Evolutionary conservation across 2,113 vertebrate species (phyloP).

Genomic region (Plecturocebus donacophilus): DNA sequence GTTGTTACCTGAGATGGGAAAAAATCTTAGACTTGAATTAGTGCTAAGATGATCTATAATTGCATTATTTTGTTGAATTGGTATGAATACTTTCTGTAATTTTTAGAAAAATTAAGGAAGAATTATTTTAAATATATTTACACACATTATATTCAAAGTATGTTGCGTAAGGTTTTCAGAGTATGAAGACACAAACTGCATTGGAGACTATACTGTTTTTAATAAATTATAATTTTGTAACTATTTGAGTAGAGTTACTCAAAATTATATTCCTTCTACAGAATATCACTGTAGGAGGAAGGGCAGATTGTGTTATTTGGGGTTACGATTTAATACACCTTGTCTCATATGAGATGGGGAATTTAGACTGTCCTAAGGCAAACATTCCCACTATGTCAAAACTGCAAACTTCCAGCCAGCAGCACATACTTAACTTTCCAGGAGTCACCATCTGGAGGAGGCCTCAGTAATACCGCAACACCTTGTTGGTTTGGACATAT

Average conservation of each 20-base stretch:
- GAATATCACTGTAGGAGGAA: neutral
- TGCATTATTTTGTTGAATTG: conserved; percentile 12
- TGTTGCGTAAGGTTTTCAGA: neutral
- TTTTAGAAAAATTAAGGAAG: neutral
- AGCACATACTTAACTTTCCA: neutral
- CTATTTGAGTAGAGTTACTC: neutral
- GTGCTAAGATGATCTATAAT: neutral
- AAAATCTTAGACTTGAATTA: neutral
- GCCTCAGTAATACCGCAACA: neutral
- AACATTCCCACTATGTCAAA: neutral
- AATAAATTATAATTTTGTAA: neutral
- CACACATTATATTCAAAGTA: neutral
- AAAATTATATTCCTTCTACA: neutral
- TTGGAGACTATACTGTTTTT: neutral
- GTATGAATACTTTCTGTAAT: neutral
- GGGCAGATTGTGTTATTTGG: neutral
- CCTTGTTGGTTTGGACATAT: neutral
- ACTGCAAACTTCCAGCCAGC: neutral
- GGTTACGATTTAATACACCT: neutral
- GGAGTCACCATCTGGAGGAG: neutral
- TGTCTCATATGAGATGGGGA: neutral
- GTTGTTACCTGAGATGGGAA: conserved; percentile 43
- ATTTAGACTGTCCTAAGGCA: neutral
- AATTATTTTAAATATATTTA: neutral
- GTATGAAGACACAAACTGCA: neutral